Evolutionary conservation across 1,140 invertebrate genomes (phyloP).

Genomic region (Drosophila navojoa): DNA sequence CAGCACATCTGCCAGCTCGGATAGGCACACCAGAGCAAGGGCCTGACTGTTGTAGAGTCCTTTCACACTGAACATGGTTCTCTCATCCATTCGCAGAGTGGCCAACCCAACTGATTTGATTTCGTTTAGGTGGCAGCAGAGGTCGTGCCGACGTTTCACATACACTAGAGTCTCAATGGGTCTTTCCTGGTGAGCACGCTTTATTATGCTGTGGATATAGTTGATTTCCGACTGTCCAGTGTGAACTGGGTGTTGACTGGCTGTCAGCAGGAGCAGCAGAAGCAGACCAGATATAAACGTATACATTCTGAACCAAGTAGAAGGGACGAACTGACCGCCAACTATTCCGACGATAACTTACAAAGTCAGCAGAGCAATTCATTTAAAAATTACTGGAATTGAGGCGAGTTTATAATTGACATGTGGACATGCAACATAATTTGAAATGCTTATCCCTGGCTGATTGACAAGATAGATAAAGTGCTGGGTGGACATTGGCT

Average conservation of each 20-base stretch:
- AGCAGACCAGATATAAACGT: background rate
- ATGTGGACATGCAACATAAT: background rate
- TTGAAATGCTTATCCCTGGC: background rate
- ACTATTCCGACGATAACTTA: background rate
- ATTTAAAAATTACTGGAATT: conserved; percentile 7
- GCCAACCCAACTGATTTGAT: conserved; percentile 6
- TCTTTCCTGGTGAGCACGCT: background rate
- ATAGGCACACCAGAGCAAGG: conserved; percentile 39
- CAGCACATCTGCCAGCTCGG: background rate
- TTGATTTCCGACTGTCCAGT: background rate
- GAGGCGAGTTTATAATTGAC: background rate
- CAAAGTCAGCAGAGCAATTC: background rate
- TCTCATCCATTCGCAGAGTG: conserved; percentile 8
- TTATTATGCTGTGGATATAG: conserved; percentile 3
- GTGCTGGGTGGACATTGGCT: no score
- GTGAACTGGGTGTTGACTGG: background rate
- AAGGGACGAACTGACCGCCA: background rate
- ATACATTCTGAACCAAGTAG: conserved; percentile 4
- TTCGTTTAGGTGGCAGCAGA: conserved; percentile 3
- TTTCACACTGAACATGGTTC: background rate
- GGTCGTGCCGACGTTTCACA: background rate
- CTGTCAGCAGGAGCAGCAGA: conserved; percentile 2
- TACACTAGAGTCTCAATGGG: conserved; percentile 8
- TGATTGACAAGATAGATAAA: no score
- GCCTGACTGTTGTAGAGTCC: background rate